Evolutionary conservation across 2,888 invertebrate genomes (phyloP).

Genomic region (Rhopalosiphum nymphaeae): DNA sequence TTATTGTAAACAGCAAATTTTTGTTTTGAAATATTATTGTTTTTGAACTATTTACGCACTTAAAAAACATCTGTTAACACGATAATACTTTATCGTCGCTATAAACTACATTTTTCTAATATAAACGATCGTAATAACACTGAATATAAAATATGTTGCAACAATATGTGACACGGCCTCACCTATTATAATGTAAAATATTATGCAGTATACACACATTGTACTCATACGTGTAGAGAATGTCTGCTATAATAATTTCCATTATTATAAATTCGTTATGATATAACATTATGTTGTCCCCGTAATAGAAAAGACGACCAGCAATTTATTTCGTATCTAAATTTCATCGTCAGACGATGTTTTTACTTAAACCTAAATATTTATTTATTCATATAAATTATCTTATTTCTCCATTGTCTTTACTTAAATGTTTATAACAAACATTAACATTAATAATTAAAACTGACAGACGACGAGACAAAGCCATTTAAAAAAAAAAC

Average conservation of each 20-base stretch:
- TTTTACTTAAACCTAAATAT: slow-evolving; percentile 1
- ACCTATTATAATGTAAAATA: background rate
- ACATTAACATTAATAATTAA: slow-evolving; percentile 17
- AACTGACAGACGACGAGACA: background rate
- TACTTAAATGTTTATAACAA: background rate
- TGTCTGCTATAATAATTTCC: background rate
- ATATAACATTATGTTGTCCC: background rate
- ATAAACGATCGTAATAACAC: background rate
- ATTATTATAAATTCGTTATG: background rate
- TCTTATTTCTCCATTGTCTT: background rate
- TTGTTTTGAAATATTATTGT: background rate
- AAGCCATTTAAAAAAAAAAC: background rate
- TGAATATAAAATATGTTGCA: slow-evolving; percentile 9
- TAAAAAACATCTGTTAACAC: background rate
- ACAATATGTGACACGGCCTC: background rate
- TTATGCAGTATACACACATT: background rate
- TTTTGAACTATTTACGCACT: background rate
- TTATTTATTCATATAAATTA: background rate
- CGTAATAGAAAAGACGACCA: background rate
- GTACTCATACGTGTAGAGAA: background rate
- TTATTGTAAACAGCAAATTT: background rate
- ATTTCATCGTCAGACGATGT: background rate
- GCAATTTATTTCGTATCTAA: background rate
- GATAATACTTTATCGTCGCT: background rate
- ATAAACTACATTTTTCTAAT: background rate